Percentiles rank a stretch among this genome's conserved stretches.
Evolutionary conservation across 2,888 invertebrate genomes (phyloP).

Genomic region (Ditylenchus weischeri): DNA sequence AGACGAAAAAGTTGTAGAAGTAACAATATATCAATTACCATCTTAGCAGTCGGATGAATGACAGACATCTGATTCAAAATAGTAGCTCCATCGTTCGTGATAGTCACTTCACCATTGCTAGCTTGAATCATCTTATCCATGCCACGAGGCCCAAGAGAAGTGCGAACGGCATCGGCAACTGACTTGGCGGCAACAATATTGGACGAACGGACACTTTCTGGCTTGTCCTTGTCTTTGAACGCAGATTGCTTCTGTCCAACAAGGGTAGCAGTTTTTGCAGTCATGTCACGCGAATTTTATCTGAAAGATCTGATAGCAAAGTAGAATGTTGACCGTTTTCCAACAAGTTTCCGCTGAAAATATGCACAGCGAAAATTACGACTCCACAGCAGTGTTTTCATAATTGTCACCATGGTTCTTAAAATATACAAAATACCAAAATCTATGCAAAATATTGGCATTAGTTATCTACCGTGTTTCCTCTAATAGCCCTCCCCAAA

Average conservation of each 20-base stretch:
- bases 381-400: too few relatives aligned
- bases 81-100: constrained; percentile 98
- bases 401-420: too few relatives aligned
- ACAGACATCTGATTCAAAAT: constrained; percentile 98
- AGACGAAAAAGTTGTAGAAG: too few relatives aligned
- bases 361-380: too few relatives aligned
- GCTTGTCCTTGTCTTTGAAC: constrained; percentile 71
- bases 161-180: constrained; percentile 96
- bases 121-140: constrained; percentile 99
- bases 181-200: constrained; percentile 97
- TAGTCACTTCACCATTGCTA: constrained; percentile 93
- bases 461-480: too few relatives aligned
- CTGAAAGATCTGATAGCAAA: too few relatives aligned
- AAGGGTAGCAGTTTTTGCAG: neutral
- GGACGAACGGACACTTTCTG: constrained; percentile 78
- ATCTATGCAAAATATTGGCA: too few relatives aligned
- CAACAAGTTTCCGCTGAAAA: too few relatives aligned
- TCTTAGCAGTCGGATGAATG: constrained; percentile 95
- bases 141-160: constrained; percentile 90
- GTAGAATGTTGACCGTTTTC: too few relatives aligned
- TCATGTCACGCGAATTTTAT: neutral
- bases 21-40: constrained; percentile 69
- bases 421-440: too few relatives aligned
- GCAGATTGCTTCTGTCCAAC: neutral
- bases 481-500: too few relatives aligned